A percentile compares a stretch with the other conserved stretches of the same genome.
These are phyloP conservation scores for Borostomias antarcticus DNA, from an alignment of 2,797 vertebrate genomes.

Conservation along the genomic window DNA sequence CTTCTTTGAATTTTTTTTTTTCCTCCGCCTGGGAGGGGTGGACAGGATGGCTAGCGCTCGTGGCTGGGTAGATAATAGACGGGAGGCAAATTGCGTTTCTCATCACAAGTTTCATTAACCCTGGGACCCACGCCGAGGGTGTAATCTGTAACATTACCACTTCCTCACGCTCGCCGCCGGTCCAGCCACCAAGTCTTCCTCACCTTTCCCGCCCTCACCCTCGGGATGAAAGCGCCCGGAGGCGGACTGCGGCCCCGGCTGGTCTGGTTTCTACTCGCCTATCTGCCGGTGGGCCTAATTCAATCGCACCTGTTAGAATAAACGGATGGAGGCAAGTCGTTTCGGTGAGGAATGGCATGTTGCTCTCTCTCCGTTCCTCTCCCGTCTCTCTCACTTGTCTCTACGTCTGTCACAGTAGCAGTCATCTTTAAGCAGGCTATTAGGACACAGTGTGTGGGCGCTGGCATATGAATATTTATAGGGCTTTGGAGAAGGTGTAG, in stretches of 20 bases:
- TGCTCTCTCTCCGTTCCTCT: not conserved
- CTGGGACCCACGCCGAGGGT: conserved; percentile 71
- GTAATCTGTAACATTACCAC: conserved; percentile 83
- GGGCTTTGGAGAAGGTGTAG: conserved; percentile 68
- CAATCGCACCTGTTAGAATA: conserved; percentile 34
- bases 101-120: conserved; percentile 87
- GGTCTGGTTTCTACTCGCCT: conserved; percentile 33
- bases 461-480: conserved; percentile 80
- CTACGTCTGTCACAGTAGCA: too few species aligned
- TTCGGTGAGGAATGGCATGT: not conserved
- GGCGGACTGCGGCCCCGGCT: conserved; percentile 34
- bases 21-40: conserved; percentile 45
- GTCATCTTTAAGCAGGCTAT: conserved; percentile 64
- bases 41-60: conserved; percentile 65
- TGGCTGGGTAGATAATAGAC: conserved; percentile 79
- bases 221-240: conserved; percentile 37
- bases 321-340: conserved; percentile 20
- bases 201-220: conserved; percentile 58
- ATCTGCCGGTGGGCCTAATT: conserved; percentile 28
- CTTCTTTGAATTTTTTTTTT: conserved; percentile 68
- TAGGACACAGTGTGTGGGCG: conserved; percentile 64
- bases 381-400: not conserved
- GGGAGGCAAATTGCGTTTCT: conserved; percentile 80
- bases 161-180: conserved; percentile 71
- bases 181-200: conserved; percentile 53